Evolutionary conservation across 2,797 vertebrate genomes (phyloP).

Genomic region (Argentina silus): DNA sequence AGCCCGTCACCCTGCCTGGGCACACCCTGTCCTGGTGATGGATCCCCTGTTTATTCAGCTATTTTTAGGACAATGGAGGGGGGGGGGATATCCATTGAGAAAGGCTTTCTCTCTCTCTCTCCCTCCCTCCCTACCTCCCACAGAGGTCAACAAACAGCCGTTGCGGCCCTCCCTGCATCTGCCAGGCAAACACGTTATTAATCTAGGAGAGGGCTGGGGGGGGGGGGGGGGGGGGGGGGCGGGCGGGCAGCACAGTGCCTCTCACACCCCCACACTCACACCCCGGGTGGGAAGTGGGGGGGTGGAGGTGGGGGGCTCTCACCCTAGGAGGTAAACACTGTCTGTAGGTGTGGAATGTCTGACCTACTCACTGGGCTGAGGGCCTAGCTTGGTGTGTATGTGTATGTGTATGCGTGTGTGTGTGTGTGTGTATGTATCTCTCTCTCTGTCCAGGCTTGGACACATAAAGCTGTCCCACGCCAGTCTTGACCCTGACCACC

Average conservation of each 20-base stretch:
- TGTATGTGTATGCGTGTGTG: neutral
- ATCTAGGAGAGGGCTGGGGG: slow-evolving; percentile 52
- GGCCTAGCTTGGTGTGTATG: neutral
- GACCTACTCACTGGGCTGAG: slow-evolving; percentile 18
- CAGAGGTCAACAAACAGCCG: slow-evolving; percentile 70
- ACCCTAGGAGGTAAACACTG: slow-evolving; percentile 38
- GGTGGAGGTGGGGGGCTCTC: slow-evolving; percentile 25
- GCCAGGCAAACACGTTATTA: slow-evolving; percentile 63
- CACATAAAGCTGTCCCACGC: slow-evolving; percentile 48
- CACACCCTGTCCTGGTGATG: slow-evolving; percentile 62
- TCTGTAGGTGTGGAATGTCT: slow-evolving; percentile 54
- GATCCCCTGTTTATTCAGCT: slow-evolving; percentile 59
- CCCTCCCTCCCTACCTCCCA: slow-evolving; percentile 57
- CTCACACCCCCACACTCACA: slow-evolving; percentile 34
- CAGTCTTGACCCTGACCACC: slow-evolving; percentile 31
- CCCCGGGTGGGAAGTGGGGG: slow-evolving; percentile 25
- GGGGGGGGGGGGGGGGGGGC: slow-evolving; percentile 1
- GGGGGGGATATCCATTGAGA: slow-evolving; percentile 55
- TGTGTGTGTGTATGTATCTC: slow-evolving; percentile 30
- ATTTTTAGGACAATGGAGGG: slow-evolving; percentile 60
- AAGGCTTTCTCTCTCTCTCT: slow-evolving; percentile 48
- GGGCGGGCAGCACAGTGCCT: slow-evolving; percentile 29
- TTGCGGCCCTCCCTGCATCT: slow-evolving; percentile 58
- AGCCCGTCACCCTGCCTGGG: slow-evolving; percentile 24
- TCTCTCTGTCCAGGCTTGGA: slow-evolving; percentile 30